These are phyloP conservation scores for Tapirus terrestris DNA, from an alignment of 2,113 vertebrate species.

Conservation along the genomic window DNA sequence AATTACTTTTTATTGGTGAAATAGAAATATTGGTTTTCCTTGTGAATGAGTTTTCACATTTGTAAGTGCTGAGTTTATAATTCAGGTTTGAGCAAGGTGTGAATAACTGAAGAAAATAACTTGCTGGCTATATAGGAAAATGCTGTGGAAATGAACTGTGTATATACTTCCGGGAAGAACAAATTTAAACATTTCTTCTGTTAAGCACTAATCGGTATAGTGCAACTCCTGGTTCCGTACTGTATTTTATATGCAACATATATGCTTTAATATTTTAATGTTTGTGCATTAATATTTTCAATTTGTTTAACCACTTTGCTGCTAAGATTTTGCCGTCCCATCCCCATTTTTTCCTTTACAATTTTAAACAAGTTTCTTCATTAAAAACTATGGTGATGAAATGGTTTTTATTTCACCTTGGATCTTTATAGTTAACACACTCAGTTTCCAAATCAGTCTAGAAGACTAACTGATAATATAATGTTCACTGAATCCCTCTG, in stretches of 20 bases:
- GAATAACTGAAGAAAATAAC: slow-evolving; percentile 93
- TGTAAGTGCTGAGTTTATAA: slow-evolving; percentile 84
- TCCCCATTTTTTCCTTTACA: slow-evolving; percentile 80
- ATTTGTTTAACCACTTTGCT: slow-evolving; percentile 94
- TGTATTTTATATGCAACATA: slow-evolving; percentile 95
- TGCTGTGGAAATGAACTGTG: slow-evolving; percentile 84
- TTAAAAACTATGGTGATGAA: slow-evolving; percentile 67
- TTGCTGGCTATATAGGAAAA: slow-evolving; percentile 94
- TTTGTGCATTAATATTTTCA: slow-evolving; percentile 88
- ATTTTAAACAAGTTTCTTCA: slow-evolving; percentile 79
- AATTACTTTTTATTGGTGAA: slow-evolving; percentile 86
- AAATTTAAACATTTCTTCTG: slow-evolving; percentile 90
- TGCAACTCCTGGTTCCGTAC: slow-evolving; percentile 94
- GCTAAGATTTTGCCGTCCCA: slow-evolving; percentile 88
- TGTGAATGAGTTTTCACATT: slow-evolving; percentile 79
- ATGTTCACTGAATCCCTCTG: slow-evolving; percentile 18
- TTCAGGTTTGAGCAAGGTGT: slow-evolving; percentile 89
- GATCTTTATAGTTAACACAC: slow-evolving; percentile 58
- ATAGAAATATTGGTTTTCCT: slow-evolving; percentile 71
- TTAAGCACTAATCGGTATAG: slow-evolving; percentile 90
- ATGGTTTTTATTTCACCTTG: slow-evolving; percentile 71
- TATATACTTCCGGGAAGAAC: slow-evolving; percentile 88
- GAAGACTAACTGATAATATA: slow-evolving; percentile 53
- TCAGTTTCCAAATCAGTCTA: slow-evolving; percentile 44
- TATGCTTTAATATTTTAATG: slow-evolving; percentile 87